A percentile compares a stretch with the other conserved stretches of the same genome.
phyloP scores from a whole-genome alignment of 2,888 invertebrate species.

The Parnassius orleans region DNA sequence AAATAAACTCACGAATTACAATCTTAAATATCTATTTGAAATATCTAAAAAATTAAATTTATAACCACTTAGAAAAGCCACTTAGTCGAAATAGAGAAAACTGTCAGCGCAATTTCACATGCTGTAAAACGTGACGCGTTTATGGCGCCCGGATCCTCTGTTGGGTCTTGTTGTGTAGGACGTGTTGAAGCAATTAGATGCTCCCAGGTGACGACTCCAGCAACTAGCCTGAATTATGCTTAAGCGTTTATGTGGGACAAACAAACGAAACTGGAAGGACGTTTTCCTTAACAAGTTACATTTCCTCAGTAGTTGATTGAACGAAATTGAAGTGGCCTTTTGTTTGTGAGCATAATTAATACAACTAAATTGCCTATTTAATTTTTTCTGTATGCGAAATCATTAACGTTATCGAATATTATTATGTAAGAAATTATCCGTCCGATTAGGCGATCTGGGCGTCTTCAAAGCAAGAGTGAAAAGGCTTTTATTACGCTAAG shows the following conservation, averaged over 20 bases:
- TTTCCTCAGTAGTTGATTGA: constrained; percentile 4
- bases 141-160: constrained; percentile 36
- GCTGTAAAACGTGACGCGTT: constrained; percentile 42
- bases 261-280: constrained; percentile 26
- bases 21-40: background rate
- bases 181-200: constrained; percentile 64
- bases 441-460: too few species aligned
- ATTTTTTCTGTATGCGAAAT: background rate
- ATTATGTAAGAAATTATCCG: too few species aligned
- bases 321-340: background rate
- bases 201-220: constrained; percentile 69
- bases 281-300: constrained; percentile 8
- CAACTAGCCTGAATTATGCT: constrained; percentile 69
- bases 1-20: too few species aligned
- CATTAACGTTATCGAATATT: too few species aligned
- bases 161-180: too few species aligned
- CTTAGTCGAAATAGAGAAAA: constrained; percentile 12
- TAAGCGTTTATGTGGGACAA: constrained; percentile 49
- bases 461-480: too few species aligned
- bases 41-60: background rate
- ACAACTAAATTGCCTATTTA: background rate
- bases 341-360: background rate
- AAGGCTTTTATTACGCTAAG: too few species aligned
- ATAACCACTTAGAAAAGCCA: background rate
- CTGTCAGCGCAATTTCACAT: constrained; percentile 42